These are phyloP conservation scores for Euproctis similis DNA, from an alignment of 2,888 invertebrate genomes.

Conservation along the genomic window DNA sequence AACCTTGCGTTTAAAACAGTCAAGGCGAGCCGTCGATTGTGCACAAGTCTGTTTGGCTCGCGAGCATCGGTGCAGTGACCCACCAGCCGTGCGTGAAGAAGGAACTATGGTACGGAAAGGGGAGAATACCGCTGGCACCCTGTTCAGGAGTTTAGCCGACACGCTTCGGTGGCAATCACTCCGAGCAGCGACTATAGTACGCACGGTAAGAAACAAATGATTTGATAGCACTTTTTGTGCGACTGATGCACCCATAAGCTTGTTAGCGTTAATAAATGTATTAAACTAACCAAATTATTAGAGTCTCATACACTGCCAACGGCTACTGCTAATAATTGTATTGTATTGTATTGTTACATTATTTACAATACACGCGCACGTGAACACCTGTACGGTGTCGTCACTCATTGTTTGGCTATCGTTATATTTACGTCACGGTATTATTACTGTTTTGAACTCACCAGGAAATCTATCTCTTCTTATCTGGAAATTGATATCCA, in stretches of 20 bases:
- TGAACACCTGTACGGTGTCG: conserved; percentile 17
- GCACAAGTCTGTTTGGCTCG: conserved; percentile 32
- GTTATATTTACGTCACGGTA: conserved; percentile 21
- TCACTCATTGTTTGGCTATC: conserved; percentile 15
- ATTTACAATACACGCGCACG: conserved; percentile 18
- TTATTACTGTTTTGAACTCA: no score
- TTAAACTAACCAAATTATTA: neutral
- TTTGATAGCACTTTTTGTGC: neutral
- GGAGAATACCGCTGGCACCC: conserved; percentile 60
- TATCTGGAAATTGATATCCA: no score
- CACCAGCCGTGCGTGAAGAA: conserved; percentile 65
- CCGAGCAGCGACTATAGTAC: conserved; percentile 54
- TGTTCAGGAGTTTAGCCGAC: conserved; percentile 62
- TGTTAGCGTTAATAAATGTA: neutral
- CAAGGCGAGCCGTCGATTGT: conserved; percentile 31
- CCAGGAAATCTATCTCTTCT: no score
- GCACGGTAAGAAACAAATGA: conserved; percentile 34
- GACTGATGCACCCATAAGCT: no score
- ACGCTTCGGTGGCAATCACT: conserved; percentile 65
- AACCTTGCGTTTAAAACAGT: conserved; percentile 44
- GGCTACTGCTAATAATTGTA: conserved; percentile 15
- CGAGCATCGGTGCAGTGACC: conserved; percentile 61
- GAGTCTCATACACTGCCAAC: conserved; percentile 1
- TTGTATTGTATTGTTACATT: no score
- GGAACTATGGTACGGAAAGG: conserved; percentile 68